Evolutionary conservation across 2,888 invertebrate genomes (phyloP).

Genomic region (Stenchaetothrips biformis): DNA sequence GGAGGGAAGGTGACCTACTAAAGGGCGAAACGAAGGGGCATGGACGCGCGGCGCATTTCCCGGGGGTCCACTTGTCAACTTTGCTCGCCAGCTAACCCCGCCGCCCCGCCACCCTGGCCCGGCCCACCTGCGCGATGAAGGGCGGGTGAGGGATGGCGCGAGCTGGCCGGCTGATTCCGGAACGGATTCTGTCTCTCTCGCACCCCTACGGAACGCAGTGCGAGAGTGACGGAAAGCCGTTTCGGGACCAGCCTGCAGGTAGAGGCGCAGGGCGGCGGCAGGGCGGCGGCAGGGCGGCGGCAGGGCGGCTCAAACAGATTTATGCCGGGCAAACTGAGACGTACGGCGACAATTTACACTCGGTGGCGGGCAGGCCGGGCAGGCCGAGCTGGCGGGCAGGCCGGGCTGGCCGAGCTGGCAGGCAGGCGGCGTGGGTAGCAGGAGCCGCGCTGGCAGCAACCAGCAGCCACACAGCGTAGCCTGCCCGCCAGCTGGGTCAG

Average conservation of each 20-base stretch:
- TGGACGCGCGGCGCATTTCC: conserved; percentile 1
- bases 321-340: background rate
- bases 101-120: background rate
- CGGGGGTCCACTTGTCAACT: conserved; percentile 14
- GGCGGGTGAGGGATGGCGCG: background rate
- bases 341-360: conserved; percentile 9
- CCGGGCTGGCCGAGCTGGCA: too few species aligned
- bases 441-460: too few species aligned
- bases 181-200: too few species aligned
- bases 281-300: background rate
- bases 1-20: background rate
- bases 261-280: background rate
- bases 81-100: background rate
- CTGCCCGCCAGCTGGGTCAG: too few species aligned
- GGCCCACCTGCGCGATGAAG: background rate
- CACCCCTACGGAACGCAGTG: too few species aligned
- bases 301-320: background rate
- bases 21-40: background rate
- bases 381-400: too few species aligned
- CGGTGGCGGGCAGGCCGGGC: too few species aligned
- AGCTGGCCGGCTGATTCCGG: too few species aligned
- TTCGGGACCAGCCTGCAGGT: too few species aligned
- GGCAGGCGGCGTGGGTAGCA: too few species aligned
- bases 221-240: background rate
- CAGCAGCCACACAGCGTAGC: too few species aligned